Percentiles rank a stretch among this genome's conserved stretches.
Conservation (phyloP, 2,888 invertebrate genomes). For the Eustalomyia histrio region DNA sequence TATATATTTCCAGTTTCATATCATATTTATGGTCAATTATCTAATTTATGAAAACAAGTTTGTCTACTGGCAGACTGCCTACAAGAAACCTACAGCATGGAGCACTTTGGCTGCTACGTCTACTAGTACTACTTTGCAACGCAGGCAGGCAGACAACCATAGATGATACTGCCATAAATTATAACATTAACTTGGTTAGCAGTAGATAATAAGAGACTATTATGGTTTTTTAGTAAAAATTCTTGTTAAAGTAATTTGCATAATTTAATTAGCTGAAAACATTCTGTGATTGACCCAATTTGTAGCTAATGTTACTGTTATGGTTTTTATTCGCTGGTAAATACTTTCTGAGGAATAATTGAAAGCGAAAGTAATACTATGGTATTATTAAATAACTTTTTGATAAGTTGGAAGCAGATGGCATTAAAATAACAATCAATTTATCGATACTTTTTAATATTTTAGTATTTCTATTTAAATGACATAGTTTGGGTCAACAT, state of each 20-base stretch:
- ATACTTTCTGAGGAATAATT: neutral
- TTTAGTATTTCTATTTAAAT: neutral
- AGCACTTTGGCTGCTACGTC: neutral
- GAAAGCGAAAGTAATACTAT: constrained; percentile 7
- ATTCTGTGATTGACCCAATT: constrained; percentile 51
- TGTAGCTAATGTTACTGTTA: constrained; percentile 16
- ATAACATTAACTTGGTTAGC: constrained; percentile 37
- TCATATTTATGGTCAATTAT: constrained; percentile 46
- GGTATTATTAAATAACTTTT: neutral
- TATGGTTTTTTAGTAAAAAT: constrained; percentile 15
- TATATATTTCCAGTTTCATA: constrained; percentile 13
- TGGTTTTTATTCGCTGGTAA: neutral
- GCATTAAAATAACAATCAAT: constrained; percentile 6
- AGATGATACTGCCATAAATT: constrained; percentile 40
- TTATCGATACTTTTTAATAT: neutral
- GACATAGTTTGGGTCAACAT: no score
- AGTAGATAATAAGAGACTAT: constrained; percentile 33
- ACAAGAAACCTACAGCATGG: neutral
- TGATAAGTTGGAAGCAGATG: constrained; percentile 1
- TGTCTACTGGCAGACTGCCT: constrained; percentile 2
- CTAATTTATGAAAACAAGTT: constrained; percentile 44
- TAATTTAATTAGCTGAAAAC: constrained; percentile 56
- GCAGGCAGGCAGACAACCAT: constrained; percentile 3
- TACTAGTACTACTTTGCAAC: neutral
- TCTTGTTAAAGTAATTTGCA: constrained; percentile 57